Evolutionary conservation across 1,140 invertebrate species (phyloP).

Genomic region (Drosophila albomicans): DNA sequence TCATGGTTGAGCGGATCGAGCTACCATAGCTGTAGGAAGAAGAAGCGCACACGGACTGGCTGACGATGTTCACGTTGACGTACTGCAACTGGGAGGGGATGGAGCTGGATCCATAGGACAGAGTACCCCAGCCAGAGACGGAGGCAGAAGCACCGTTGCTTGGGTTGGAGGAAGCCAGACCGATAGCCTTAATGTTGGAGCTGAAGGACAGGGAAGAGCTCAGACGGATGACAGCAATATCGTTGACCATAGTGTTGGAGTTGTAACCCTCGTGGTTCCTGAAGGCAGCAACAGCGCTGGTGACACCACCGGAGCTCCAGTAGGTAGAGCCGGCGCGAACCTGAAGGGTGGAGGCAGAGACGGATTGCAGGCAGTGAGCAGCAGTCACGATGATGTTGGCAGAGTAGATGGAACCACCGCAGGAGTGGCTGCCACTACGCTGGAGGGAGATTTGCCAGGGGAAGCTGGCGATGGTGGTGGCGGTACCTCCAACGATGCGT

Average conservation of each 20-base stretch:
- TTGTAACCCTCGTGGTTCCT: slow-evolving; percentile 69
- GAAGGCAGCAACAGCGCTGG: slow-evolving; percentile 37
- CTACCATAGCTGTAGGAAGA: slow-evolving; percentile 45
- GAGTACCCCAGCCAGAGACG: slow-evolving; percentile 85
- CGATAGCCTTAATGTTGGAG: slow-evolving; percentile 77
- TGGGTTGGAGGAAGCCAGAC: slow-evolving; percentile 59
- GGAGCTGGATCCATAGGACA: slow-evolving; percentile 43
- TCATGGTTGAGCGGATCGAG: slow-evolving; percentile 68
- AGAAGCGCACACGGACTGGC: slow-evolving; percentile 15
- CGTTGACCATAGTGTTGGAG: slow-evolving; percentile 80
- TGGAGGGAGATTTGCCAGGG: slow-evolving; percentile 86
- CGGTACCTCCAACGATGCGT: slow-evolving; percentile 86
- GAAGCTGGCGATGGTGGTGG: slow-evolving; percentile 85
- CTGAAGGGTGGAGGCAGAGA: slow-evolving; percentile 38
- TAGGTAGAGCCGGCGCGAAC: slow-evolving; percentile 65
- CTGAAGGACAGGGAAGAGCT: slow-evolving; percentile 63
- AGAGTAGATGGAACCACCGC: slow-evolving; percentile 86
- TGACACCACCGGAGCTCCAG: slow-evolving; percentile 56
- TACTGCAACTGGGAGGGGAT: slow-evolving; percentile 55
- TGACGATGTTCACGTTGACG: slow-evolving; percentile 61
- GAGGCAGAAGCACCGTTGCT: slow-evolving; percentile 53
- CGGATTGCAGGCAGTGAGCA: slow-evolving; percentile 86
- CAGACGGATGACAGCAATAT: slow-evolving; percentile 85
- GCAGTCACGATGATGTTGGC: slow-evolving; percentile 86
- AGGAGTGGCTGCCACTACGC: slow-evolving; percentile 85